Evolutionary conservation across 2,113 vertebrate species (phyloP).

Genomic region (Marmota monax): DNA sequence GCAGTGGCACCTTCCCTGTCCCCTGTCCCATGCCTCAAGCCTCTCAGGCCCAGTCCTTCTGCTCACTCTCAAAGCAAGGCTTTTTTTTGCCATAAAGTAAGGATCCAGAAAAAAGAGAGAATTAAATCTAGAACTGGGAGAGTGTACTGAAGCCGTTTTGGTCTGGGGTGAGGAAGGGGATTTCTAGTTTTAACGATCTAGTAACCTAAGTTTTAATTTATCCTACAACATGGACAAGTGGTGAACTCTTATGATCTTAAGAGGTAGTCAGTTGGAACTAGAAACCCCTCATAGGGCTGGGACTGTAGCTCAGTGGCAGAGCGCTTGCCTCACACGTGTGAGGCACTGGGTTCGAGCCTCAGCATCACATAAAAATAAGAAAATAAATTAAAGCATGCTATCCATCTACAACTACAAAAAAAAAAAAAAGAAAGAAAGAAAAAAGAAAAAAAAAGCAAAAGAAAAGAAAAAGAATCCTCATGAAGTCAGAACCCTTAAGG

Average conservation of each 20-base stretch:
- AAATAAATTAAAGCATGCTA: too few relatives aligned
- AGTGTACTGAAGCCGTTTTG: conserved; percentile 13
- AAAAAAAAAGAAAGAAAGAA: too few relatives aligned
- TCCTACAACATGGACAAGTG: background rate
- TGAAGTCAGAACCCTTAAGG: background rate
- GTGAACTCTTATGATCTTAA: background rate
- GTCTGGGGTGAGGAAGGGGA: background rate
- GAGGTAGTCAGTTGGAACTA: background rate
- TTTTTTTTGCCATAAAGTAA: background rate
- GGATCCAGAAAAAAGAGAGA: background rate
- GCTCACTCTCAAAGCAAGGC: background rate
- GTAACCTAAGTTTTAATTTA: conserved; percentile 31
- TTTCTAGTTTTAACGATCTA: background rate
- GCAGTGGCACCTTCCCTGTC: too few relatives aligned
- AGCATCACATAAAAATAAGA: too few relatives aligned
- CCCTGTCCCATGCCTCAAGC: too few relatives aligned
- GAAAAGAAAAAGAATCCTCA: too few relatives aligned
- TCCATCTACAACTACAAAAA: too few relatives aligned
- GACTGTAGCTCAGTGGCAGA: too few relatives aligned
- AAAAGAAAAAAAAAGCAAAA: too few relatives aligned
- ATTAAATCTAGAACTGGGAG: background rate
- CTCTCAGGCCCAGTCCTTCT: too few relatives aligned
- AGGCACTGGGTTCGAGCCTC: too few relatives aligned
- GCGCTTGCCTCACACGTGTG: too few relatives aligned
- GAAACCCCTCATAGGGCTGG: background rate